phyloP scores from a whole-genome alignment of 2,113 vertebrate genomes.

The Ibidorhyncha struthersii region DNA sequence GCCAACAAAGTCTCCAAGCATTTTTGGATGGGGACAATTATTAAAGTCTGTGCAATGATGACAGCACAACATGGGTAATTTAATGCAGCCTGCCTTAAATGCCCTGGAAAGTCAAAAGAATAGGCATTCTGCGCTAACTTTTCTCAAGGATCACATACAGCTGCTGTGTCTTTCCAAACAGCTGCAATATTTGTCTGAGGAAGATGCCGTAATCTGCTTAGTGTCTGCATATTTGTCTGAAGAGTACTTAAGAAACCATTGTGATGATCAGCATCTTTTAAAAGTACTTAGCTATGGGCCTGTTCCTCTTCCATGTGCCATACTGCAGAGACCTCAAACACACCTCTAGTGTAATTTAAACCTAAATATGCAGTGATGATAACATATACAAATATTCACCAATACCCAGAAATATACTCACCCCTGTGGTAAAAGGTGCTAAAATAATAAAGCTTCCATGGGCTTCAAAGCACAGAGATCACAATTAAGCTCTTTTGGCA shows the following conservation, averaged over 20 bases:
- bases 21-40: not conserved
- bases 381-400: not conserved
- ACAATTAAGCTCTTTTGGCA: not conserved
- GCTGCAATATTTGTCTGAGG: not conserved
- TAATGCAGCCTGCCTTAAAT: not conserved
- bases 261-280: not conserved
- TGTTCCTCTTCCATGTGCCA: not conserved
- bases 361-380: not conserved
- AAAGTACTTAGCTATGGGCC: not conserved
- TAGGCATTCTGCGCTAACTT: not conserved
- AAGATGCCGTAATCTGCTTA: not conserved
- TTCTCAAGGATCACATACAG: not conserved
- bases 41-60: not conserved
- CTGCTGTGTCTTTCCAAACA: not conserved
- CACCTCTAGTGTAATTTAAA: not conserved
- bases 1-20: not conserved
- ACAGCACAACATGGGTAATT: not conserved
- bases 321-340: not conserved
- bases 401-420: not conserved
- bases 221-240: slow-evolving; percentile 19
- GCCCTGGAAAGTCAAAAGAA: not conserved
- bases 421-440: not conserved
- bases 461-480: not conserved
- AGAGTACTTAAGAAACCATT: not conserved
- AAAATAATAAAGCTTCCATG: not conserved